Percentiles rank a stretch among this genome's conserved stretches.
Evolutionary conservation across 2,888 invertebrate genomes (phyloP).

Genomic region (Apomyelois bistriatella): DNA sequence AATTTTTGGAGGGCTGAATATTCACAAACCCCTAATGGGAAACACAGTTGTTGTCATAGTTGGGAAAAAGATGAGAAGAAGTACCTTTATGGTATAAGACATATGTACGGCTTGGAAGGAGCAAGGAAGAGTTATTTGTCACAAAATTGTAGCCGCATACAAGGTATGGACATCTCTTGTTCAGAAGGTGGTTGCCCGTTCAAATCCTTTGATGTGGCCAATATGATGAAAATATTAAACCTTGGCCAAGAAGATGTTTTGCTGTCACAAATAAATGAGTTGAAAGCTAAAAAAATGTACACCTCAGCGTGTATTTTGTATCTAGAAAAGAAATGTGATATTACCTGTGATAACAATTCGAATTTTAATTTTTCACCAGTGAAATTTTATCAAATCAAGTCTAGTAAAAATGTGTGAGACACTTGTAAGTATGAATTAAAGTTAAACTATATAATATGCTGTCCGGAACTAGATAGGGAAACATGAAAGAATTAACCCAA

Average conservation of each 20-base stretch:
- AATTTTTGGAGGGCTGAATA: slow-evolving; percentile 84
- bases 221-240: slow-evolving; percentile 54
- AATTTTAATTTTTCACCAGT: slow-evolving; percentile 65
- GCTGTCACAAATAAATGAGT: slow-evolving; percentile 48
- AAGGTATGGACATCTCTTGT: slow-evolving; percentile 70
- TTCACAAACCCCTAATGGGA: slow-evolving; percentile 62
- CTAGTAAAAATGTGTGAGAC: slow-evolving; percentile 21
- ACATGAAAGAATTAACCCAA: too few relatives aligned
- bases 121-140: slow-evolving; percentile 81
- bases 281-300: slow-evolving; percentile 42
- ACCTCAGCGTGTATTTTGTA: slow-evolving; percentile 51
- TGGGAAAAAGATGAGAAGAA: slow-evolving; percentile 83
- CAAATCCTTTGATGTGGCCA: slow-evolving; percentile 72
- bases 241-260: slow-evolving; percentile 29
- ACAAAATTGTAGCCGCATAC: slow-evolving; percentile 80
- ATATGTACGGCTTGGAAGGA: slow-evolving; percentile 87
- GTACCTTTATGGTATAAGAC: slow-evolving; percentile 84
- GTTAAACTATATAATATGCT: too few relatives aligned
- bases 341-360: slow-evolving; percentile 41
- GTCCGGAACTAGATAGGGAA: too few relatives aligned
- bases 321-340: slow-evolving; percentile 31
- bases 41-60: slow-evolving; percentile 78
- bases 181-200: slow-evolving; percentile 84
- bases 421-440: too few relatives aligned
- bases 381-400: slow-evolving; percentile 45